A percentile compares a stretch with the other conserved stretches of the same genome.
These are phyloP conservation scores for Athalia cordata DNA, from an alignment of 2,888 invertebrate species.

Conservation along the genomic window DNA sequence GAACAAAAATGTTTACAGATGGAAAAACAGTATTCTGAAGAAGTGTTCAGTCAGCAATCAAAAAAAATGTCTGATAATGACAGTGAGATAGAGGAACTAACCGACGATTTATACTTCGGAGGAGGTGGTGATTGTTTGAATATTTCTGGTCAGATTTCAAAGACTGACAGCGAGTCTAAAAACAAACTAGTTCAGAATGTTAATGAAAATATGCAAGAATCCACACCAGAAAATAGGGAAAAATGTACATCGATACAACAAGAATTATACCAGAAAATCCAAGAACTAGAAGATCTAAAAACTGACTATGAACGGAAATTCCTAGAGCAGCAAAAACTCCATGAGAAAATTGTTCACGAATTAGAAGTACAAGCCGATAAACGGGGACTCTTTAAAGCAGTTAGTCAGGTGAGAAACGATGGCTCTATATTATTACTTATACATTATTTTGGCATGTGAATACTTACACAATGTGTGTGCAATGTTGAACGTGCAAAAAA, in stretches of 20 bases:
- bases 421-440: background rate
- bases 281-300: constrained; percentile 67
- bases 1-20: constrained; percentile 87
- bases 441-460: constrained; percentile 25
- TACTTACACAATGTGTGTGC: background rate
- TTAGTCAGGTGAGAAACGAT: constrained; percentile 43
- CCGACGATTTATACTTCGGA: constrained; percentile 70
- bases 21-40: constrained; percentile 86
- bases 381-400: constrained; percentile 18
- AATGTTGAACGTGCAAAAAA: too few species aligned
- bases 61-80: constrained; percentile 76
- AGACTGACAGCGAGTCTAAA: constrained; percentile 44
- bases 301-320: constrained; percentile 71
- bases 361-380: constrained; percentile 55
- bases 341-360: constrained; percentile 55
- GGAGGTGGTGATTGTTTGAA: constrained; percentile 60
- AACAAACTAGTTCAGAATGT: constrained; percentile 30
- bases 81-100: constrained; percentile 71
- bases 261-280: constrained; percentile 47
- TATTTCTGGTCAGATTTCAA: constrained; percentile 51
- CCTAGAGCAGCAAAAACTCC: constrained; percentile 54
- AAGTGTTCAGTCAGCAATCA: constrained; percentile 81
- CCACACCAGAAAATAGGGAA: constrained; percentile 46
- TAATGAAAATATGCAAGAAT: constrained; percentile 36
- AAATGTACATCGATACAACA: constrained; percentile 46